Evolutionary conservation across 2,888 invertebrate species (phyloP).

Genomic region (Oxyteleia sp.): DNA sequence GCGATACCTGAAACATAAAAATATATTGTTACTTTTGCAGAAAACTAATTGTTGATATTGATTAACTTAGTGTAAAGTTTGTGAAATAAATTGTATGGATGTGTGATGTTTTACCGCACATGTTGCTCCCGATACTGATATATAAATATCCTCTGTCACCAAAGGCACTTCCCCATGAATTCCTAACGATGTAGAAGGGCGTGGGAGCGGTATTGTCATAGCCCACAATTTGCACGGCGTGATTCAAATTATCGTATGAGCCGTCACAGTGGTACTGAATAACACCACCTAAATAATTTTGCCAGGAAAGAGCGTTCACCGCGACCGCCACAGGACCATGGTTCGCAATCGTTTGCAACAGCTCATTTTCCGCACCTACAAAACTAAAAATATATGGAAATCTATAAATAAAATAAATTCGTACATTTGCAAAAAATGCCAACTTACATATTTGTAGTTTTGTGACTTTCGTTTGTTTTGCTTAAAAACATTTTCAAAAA

Average conservation of each 20-base stretch:
- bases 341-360: constrained; percentile 89
- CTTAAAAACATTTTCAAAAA: too few species aligned
- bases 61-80: constrained; percentile 24
- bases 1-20: constrained; percentile 88
- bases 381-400: constrained; percentile 88
- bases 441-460: too few species aligned
- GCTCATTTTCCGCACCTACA: constrained; percentile 90
- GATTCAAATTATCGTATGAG: constrained; percentile 90
- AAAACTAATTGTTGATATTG: constrained; percentile 17
- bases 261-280: constrained; percentile 94
- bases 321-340: constrained; percentile 94
- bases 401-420: too few species aligned
- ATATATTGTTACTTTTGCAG: constrained; percentile 13
- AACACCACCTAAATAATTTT: constrained; percentile 94
- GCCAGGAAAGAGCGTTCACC: constrained; percentile 95
- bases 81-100: constrained; percentile 30
- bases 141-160: too few species aligned
- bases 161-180: constrained; percentile 97
- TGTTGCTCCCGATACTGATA: too few species aligned
- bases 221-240: constrained; percentile 94
- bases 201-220: constrained; percentile 92
- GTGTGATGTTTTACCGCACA: constrained; percentile 91
- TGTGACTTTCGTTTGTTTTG: too few species aligned
- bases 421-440: too few species aligned
- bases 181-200: constrained; percentile 94